Evolutionary conservation across 2,797 vertebrate genomes (phyloP), one percentile per base, ranked within the genome.

Genomic region (Tolypeutes matacus): DNA sequence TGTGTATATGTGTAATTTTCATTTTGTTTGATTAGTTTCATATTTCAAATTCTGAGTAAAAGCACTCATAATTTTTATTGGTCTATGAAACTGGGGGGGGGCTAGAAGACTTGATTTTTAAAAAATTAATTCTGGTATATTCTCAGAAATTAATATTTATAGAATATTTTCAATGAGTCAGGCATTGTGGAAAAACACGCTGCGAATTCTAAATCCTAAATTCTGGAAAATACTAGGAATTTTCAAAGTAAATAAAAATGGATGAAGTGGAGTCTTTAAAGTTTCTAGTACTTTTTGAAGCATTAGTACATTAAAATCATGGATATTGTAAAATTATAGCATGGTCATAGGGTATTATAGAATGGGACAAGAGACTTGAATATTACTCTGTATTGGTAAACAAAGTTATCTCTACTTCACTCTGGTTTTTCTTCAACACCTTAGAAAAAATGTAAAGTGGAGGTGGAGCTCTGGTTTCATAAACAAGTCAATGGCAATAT

Each of bases 131-230:
- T 75, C 53, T 70, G 21, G 70, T 36, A n/a, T 92, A 72, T 77
- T 89, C 88, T 96, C 51, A 95, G 80, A 95, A 83, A 83, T 65
- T 60, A 87, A 60, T 29, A 89, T n/a, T 70, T 84, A 58, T 11
- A 80, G 58, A 83, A 25, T 75, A 75, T 75, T 29, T 86, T 84
- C 10, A 80, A 10, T 11, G 56, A 39, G 15, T 11, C 15, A 87
- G 34, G 20, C 5, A 49, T 18, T 39, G 51, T n/a, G n/a, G 46
- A 58, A 88, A 77, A 7, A 20, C 64, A 77, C 84, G 23, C 36
- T 76, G 60, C 12, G 73, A 77, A 86, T 85, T 93, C 23, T 67
- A 94, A 94, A 81, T 72, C 49, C 25, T 51, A 72, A 78, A 12
- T 92, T 77, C 75, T 72, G 62, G 49, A 34, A 87, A 76, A 56